A percentile compares a stretch with the other conserved stretches of the same genome.
Conservation (phyloP, 2,888 invertebrate genomes). For the Leptarthrus brevirostris region DNA sequence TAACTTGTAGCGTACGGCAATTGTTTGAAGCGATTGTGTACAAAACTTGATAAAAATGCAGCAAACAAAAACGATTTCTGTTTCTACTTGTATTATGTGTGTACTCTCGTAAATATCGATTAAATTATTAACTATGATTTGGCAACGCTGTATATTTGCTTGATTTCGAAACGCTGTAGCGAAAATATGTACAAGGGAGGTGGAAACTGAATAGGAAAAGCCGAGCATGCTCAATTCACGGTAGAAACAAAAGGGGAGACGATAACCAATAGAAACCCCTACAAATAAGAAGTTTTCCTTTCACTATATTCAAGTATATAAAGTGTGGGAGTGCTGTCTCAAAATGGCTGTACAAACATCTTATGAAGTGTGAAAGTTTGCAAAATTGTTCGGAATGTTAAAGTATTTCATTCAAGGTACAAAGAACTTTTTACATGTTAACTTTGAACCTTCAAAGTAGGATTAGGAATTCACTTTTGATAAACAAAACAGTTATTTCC, state of each 20-base stretch:
- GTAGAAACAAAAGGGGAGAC: not conserved
- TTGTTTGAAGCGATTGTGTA: too few species aligned
- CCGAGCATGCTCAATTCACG: slow-evolving; percentile 9
- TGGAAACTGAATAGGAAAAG: slow-evolving; percentile 17
- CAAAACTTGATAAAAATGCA: too few species aligned
- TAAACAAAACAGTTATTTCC: too few species aligned
- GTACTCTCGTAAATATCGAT: too few species aligned
- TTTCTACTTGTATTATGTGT: too few species aligned
- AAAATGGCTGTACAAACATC: slow-evolving; percentile 36
- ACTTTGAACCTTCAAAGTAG: too few species aligned
- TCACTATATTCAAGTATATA: not conserved
- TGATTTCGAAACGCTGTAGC: slow-evolving; percentile 4
- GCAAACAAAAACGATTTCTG: too few species aligned
- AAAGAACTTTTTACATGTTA: not conserved
- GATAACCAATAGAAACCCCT: slow-evolving; percentile 7
- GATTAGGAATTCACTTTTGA: too few species aligned
- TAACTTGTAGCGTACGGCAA: too few species aligned
- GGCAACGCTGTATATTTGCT: not conserved
- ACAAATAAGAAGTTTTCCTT: slow-evolving; percentile 23
- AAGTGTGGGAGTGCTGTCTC: slow-evolving; percentile 8
- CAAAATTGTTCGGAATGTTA: slow-evolving; percentile 7
- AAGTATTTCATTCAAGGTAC: not conserved
- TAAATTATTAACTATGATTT: too few species aligned
- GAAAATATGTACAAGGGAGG: not conserved
- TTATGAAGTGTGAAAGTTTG: slow-evolving; percentile 12